Evolutionary conservation across 2,888 invertebrate species (phyloP).

Genomic region (Phanerotoma sp.): DNA sequence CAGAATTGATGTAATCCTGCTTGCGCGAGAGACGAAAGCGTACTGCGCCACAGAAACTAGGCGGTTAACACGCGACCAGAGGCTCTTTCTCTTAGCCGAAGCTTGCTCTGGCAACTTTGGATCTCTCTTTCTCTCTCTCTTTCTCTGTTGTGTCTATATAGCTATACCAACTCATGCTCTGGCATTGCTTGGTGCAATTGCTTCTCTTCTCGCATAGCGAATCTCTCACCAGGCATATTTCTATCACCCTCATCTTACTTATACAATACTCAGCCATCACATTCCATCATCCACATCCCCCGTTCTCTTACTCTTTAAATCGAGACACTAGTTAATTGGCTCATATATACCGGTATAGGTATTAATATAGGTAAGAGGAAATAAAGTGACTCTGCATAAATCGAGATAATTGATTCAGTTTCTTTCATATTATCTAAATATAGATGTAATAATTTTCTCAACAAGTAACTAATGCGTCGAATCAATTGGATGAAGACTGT

Average conservation of each 20-base stretch:
- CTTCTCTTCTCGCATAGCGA: slow-evolving; percentile 26
- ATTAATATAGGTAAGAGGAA: too few species aligned
- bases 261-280: slow-evolving; percentile 1
- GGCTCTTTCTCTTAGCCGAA: slow-evolving; percentile 28
- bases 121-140: slow-evolving; percentile 10
- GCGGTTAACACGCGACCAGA: slow-evolving; percentile 48
- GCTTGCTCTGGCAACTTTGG: slow-evolving; percentile 8
- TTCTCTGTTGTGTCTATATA: slow-evolving; percentile 2
- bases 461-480: too few species aligned
- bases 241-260: slow-evolving; percentile 16
- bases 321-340: too few species aligned
- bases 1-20: slow-evolving; percentile 49
- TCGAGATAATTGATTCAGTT: too few species aligned
- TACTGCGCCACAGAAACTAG: slow-evolving; percentile 45
- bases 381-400: too few species aligned
- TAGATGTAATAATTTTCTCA: too few species aligned
- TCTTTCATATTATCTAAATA: too few species aligned
- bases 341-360: too few species aligned
- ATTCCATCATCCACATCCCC: too few species aligned
- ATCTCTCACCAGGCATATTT: too few species aligned
- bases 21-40: slow-evolving; percentile 53
- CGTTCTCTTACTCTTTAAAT: too few species aligned
- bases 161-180: slow-evolving; percentile 21
- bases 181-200: slow-evolving; percentile 30
- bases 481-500: too few species aligned